Base-by-base conservation (phyloP, 92 coral and sea anemone genomes). In the Scolanthus callimorphus region DNA sequence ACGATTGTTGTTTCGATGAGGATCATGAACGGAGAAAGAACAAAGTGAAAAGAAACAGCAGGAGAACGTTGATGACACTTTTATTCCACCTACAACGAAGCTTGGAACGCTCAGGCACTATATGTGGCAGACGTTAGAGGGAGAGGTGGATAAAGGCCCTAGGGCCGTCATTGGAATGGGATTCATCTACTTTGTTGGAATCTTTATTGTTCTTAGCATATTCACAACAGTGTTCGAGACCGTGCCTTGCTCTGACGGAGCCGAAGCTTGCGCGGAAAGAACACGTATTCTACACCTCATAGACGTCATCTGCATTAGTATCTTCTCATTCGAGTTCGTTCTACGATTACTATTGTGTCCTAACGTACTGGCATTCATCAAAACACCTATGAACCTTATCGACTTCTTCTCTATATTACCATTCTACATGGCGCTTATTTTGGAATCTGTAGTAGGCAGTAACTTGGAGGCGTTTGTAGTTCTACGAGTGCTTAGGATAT, bases 1-100 rank as follows among this genome's bases (percentile, higher is more conserved):
- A 92, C 60, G 96, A 90, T 27, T 92, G 98, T 38, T 92, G 98
- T 50, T 90, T 89, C 21, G 96, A 92, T 27, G 96, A 89, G 11
- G 89, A 89, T 20, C 74, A 57, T 31, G 63, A 81, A 76, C 70
- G 25, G 91, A 89, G 28, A 75, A 81, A 51, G 78, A 70, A 17
- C 26, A 82, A 4, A 73, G 52, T 3, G 86, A 88, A 24, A 86
- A 80, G 20, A 46, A 53, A 29, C 65, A 67, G 49, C 59, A 68
- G 17, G 39, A 66, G 27, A 76, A 66, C 9, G 29, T 57, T 17
- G 90, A 30, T 19, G 65, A 41, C 11, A n/a, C 58, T 3, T 55
- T 37, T 3, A n/a, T 51, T n/a, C 37, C 62, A 2, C 27, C 69
- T 0, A 12, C 44, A 11, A 69, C 59, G 3, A 26, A 21, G 11